These are phyloP conservation scores for Nothobranchius kuhntae DNA, from an alignment of 2,113 vertebrate species.

Conservation along the genomic window DNA sequence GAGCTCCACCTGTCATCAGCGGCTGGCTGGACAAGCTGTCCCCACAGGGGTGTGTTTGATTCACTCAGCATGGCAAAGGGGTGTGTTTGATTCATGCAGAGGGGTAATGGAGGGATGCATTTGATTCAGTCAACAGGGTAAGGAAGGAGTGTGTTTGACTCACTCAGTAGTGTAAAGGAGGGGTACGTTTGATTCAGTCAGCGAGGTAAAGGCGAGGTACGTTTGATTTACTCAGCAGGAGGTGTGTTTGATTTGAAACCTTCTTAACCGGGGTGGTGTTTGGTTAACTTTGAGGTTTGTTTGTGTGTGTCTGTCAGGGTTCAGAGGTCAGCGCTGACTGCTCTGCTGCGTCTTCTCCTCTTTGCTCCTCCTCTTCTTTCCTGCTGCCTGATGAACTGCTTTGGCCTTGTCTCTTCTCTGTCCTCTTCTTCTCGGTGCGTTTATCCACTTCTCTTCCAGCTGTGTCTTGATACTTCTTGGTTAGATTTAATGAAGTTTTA, in stretches of 20 bases:
- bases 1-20: slow-evolving; percentile 82
- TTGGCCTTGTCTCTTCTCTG: slow-evolving; percentile 65
- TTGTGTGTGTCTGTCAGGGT: slow-evolving; percentile 40
- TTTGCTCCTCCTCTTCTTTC: slow-evolving; percentile 66
- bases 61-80: neutral
- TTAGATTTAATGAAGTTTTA: too few species aligned
- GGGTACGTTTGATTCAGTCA: neutral
- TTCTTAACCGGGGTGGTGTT: neutral
- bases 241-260: neutral
- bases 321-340: slow-evolving; percentile 41
- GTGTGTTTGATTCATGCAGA: neutral
- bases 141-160: neutral
- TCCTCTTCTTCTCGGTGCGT: slow-evolving; percentile 71
- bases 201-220: neutral
- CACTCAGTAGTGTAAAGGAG: too few species aligned
- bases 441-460: neutral
- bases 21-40: slow-evolving; percentile 98
- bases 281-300: neutral
- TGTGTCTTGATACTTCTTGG: too few species aligned
- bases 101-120: neutral
- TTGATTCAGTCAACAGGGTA: neutral
- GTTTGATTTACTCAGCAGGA: neutral
- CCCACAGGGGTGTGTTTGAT: slow-evolving; percentile 87
- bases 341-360: slow-evolving; percentile 53
- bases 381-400: slow-evolving; percentile 61